A percentile compares a stretch with the other conserved stretches of the same genome.
Evolutionary conservation across 2,888 invertebrate genomes (phyloP).

Genomic region (Synergus japonicus): DNA sequence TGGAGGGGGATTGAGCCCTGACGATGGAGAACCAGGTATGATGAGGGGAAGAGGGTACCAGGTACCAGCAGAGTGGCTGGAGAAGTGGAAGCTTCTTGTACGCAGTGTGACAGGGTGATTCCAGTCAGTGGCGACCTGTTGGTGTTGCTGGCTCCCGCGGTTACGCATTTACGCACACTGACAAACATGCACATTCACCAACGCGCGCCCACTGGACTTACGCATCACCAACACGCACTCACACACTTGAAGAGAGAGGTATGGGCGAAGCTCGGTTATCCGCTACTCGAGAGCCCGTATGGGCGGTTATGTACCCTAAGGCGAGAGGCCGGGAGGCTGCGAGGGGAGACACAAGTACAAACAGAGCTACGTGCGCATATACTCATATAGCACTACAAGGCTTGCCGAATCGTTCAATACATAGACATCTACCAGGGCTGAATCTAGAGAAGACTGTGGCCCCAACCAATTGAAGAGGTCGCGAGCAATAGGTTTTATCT

Average conservation of each 20-base stretch:
- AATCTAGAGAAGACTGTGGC: background rate
- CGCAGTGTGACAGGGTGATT: constrained; percentile 65
- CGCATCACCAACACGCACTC: constrained; percentile 8
- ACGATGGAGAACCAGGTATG: constrained; percentile 40
- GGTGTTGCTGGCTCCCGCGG: constrained; percentile 69
- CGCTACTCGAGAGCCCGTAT: constrained; percentile 56
- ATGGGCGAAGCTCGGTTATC: constrained; percentile 46
- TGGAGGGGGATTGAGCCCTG: constrained; percentile 40
- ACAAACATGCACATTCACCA: constrained; percentile 39
- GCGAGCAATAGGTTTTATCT: background rate
- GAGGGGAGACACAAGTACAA: constrained; percentile 44
- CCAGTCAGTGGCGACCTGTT: constrained; percentile 70
- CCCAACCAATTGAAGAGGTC: constrained; percentile 25
- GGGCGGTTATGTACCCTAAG: constrained; percentile 31
- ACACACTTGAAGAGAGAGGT: constrained; percentile 46
- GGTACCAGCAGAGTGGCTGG: constrained; percentile 34
- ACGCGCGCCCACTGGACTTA: constrained; percentile 41
- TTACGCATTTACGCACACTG: constrained; percentile 64
- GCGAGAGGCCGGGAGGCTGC: constrained; percentile 26
- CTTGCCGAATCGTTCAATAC: constrained; percentile 49
- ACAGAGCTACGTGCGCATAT: constrained; percentile 5
- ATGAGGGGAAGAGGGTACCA: constrained; percentile 28
- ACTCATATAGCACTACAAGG: constrained; percentile 46
- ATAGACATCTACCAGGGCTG: constrained; percentile 28
- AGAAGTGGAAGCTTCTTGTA: constrained; percentile 54